Evolutionary conservation across 2,888 invertebrate genomes (phyloP), one percentile per base, ranked within the genome.

Genomic region (Catonia carolina): DNA sequence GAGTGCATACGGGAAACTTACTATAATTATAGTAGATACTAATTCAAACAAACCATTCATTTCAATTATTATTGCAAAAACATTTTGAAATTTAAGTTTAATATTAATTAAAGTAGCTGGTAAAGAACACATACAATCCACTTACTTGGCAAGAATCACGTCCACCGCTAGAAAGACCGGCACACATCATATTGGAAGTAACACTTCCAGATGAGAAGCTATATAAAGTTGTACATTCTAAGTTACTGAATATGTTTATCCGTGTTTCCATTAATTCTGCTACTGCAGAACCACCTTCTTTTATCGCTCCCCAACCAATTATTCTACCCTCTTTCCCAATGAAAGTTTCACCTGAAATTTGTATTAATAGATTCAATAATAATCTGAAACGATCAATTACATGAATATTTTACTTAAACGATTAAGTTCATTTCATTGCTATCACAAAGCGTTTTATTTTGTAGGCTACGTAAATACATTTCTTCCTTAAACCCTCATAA

Each of bases 281-380:
- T 3, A 89, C 88, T 42, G 89, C 71, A 68, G 82, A 81, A 1
- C 90, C 90, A 3, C 86, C 88, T 70, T 90, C 90, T 0, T 85
- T 79, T 0, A 87, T 87, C 5, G 89, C 77, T 1, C 90, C 90
- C 90, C 90, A 91, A 2, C 90, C 90, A 7, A 89, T 85, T 5
- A 89, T 89, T 0, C 85, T 82, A 7, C 88, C 89, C 17, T 58
- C 55, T n/a, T 53, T 51, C 2, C 56, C 59, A 14, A 51, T 54
- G 50, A 58, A 63, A 35, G 53, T 53, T 14, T 61, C 48, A 7
- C 53, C 58, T 55, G 37, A 45, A n/a, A n/a, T n/a, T 53, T 17
- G 15, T 12, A 31, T 14, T 37, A 42, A 42, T 37, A 36, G 20
- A n/a, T 49, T 33, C 31, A 15, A 35, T 10, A 8, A 42, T 10